Evolutionary conservation across 2,888 invertebrate genomes (phyloP).

Genomic region (Crioceris asparagi): DNA sequence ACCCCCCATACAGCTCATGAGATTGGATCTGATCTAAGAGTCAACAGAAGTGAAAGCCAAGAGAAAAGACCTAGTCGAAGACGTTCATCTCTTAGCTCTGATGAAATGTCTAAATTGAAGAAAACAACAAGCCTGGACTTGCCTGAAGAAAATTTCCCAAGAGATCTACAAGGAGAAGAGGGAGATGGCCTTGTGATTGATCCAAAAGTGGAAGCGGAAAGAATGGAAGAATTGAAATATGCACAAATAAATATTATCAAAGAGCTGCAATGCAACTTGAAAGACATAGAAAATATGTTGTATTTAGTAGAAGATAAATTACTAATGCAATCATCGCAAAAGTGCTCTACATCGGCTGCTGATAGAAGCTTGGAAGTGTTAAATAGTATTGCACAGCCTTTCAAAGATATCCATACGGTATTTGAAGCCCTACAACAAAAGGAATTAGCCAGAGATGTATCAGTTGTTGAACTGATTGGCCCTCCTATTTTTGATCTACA

Average conservation of each 20-base stretch:
- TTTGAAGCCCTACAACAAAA: constrained; percentile 42
- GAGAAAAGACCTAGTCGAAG: constrained; percentile 34
- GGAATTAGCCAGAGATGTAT: constrained; percentile 38
- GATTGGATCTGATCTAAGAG: constrained; percentile 37
- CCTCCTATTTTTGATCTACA: constrained; percentile 52
- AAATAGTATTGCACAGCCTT: constrained; percentile 48
- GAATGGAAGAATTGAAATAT: constrained; percentile 35
- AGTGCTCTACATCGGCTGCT: constrained; percentile 56
- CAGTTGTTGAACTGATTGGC: constrained; percentile 47
- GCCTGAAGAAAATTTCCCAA: constrained; percentile 34
- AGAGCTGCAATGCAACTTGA: constrained; percentile 34
- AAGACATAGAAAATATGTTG: constrained; percentile 45
- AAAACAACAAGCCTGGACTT: constrained; percentile 38
- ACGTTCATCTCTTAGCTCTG: constrained; percentile 34
- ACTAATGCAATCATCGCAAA: constrained; percentile 50
- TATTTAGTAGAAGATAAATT: constrained; percentile 54
- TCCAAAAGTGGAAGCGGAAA: constrained; percentile 37
- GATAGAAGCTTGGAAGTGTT: constrained; percentile 57
- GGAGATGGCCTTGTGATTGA: constrained; percentile 47
- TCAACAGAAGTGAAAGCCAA: constrained; percentile 38
- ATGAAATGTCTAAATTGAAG: constrained; percentile 40
- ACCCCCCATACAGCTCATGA: constrained; percentile 37
- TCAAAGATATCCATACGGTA: constrained; percentile 54
- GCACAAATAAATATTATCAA: constrained; percentile 29
- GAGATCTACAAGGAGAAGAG: constrained; percentile 47